These are phyloP conservation scores for Plagodis pulveraria DNA, from an alignment of 2,888 invertebrate genomes.

Conservation along the genomic window DNA sequence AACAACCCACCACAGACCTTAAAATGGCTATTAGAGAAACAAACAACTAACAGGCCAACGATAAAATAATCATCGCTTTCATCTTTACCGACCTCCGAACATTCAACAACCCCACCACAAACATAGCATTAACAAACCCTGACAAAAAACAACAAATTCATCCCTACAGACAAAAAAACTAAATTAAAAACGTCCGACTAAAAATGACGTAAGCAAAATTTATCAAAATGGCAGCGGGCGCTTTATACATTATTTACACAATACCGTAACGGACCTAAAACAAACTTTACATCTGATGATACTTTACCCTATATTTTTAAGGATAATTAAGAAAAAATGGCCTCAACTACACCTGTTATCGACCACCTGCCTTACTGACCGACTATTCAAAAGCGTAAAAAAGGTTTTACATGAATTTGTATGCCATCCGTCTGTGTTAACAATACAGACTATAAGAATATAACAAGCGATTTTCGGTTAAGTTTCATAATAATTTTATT, in stretches of 20 bases:
- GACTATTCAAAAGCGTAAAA: constrained; percentile 58
- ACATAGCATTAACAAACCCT: constrained; percentile 55
- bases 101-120: constrained; percentile 40
- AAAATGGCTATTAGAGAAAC: constrained; percentile 83
- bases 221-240: constrained; percentile 51
- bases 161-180: constrained; percentile 61
- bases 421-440: constrained; percentile 47
- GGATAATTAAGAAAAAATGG: constrained; percentile 54
- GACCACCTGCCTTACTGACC: constrained; percentile 72
- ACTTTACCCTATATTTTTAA: constrained; percentile 59
- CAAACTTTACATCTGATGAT: constrained; percentile 74
- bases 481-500: neutral
- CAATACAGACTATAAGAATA: constrained; percentile 47
- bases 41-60: constrained; percentile 78
- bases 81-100: constrained; percentile 54
- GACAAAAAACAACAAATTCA: constrained; percentile 55
- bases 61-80: constrained; percentile 84
- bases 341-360: constrained; percentile 65
- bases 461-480: constrained; percentile 2
- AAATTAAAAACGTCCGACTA: constrained; percentile 65
- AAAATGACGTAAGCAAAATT: constrained; percentile 78
- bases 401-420: constrained; percentile 50
- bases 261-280: constrained; percentile 78
- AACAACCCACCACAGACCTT: constrained; percentile 60
- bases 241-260: constrained; percentile 63